phyloP scores from a whole-genome alignment of 1,140 invertebrate genomes.

The Cyclina sinensis region DNA sequence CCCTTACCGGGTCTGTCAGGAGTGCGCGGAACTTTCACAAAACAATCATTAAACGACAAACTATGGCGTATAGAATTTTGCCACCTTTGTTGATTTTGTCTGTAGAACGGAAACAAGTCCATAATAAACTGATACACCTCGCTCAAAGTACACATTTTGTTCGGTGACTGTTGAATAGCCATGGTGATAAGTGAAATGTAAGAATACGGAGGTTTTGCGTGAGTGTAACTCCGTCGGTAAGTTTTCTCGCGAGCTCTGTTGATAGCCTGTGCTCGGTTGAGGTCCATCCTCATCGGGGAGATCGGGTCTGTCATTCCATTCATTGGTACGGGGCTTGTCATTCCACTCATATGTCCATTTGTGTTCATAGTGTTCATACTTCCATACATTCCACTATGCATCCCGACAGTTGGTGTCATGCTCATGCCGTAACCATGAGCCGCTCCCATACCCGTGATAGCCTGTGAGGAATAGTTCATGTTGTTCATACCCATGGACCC shows the following conservation, averaged over 20 bases:
- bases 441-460: conserved; percentile 88
- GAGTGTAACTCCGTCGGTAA: conserved; percentile 97
- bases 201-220: conserved; percentile 98
- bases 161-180: conserved; percentile 98
- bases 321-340: conserved; percentile 84
- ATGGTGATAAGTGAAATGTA: conserved; percentile 99
- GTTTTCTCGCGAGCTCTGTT: conserved; percentile 88
- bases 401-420: conserved; percentile 86
- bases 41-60: conserved; percentile 99
- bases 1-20: conserved; percentile 98
- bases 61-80: conserved; percentile 99
- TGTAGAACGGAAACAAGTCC: conserved; percentile 98
- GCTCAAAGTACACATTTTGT: conserved; percentile 98
- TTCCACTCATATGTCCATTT: conserved; percentile 83
- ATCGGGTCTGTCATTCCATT: conserved; percentile 81
- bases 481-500: conserved; percentile 91
- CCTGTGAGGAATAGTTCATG: conserved; percentile 88
- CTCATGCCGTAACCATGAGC: conserved; percentile 86
- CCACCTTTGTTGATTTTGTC: conserved; percentile 99
- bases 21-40: conserved; percentile 99
- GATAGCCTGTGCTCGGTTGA: conserved; percentile 86
- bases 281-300: conserved; percentile 85
- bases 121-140: conserved; percentile 99
- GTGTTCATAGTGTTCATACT: conserved; percentile 85
- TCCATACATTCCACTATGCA: conserved; percentile 90